Base-by-base conservation (phyloP, 1,140 invertebrate species). In the Parapsyche elsis region DNA sequence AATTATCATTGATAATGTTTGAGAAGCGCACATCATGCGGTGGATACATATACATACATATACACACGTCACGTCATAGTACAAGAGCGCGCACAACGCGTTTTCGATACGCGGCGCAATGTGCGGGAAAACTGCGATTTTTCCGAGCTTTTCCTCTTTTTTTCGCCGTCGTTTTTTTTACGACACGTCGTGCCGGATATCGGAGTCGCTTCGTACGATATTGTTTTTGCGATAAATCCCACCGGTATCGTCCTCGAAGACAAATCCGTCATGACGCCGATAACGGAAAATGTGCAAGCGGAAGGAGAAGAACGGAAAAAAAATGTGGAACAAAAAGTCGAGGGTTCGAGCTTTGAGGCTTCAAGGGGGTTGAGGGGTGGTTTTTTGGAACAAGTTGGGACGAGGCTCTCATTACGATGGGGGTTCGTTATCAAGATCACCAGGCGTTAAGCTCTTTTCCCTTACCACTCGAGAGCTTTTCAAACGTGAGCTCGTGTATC, bases 381-480 rank as follows among this genome's bases (percentile, higher is more conserved):
- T 23, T 23, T 23, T 23, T 12, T 24, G 23, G 24, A 67, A 67
- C 64, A 67, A 67, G 64, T 67, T 23, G 64, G 64, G 64, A 23
- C 64, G 64, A 67, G 24, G 21, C 64, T 67, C 64, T 67, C 64
- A 67, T 67, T 67, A 67, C 64, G 64, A 67, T 67, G 64, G 24
- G 64, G 64, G 24, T 67, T 67, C 64, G 64, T 67, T 67, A 67
- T 67, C 64, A 67, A 67, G 64, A 67, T 67, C 64, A 30, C 5
- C 64, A 23, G 24, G 64, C 24, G 64, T 67, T 67, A 67, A 30
- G 24, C 64, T 30, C 64, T 67, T 12, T 53, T 53, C 16, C 16
- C 16, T 12, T 10, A 16, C 16, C 16, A 14, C 1, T 53, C 10
- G 49, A 53, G 16, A 53, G 49, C 49, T 53, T 53, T 14, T 53